Conservation (phyloP, 23 tunicate species). For the Pegea sp. region DNA sequence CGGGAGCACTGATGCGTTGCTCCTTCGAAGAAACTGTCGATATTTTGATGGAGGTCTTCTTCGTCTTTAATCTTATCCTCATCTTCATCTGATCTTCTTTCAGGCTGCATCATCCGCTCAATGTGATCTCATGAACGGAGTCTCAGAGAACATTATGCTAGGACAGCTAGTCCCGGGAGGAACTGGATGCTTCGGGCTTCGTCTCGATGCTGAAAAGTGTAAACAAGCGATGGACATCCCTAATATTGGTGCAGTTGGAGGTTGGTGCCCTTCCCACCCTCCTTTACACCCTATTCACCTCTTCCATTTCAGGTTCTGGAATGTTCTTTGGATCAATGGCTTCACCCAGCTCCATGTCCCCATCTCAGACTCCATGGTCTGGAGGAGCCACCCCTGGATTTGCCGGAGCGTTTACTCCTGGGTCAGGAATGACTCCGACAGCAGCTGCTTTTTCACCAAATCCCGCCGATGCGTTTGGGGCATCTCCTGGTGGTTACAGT, state of each 20-base stretch:
- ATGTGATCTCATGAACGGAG: slow-evolving; percentile 67
- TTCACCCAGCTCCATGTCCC: slow-evolving; percentile 86
- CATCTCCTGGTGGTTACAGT: slow-evolving; percentile 82
- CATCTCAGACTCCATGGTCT: slow-evolving; percentile 66
- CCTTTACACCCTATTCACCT: not conserved
- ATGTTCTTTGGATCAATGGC: slow-evolving; percentile 92
- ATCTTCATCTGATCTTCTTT: not conserved
- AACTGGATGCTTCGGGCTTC: slow-evolving; percentile 79
- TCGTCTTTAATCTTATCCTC: not conserved
- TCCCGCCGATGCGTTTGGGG: slow-evolving; percentile 70
- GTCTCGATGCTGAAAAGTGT: slow-evolving; percentile 92
- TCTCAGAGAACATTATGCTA: slow-evolving; percentile 95
- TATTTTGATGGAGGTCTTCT: slow-evolving; percentile 77
- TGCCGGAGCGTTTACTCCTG: slow-evolving; percentile 77
- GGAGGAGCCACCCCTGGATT: slow-evolving; percentile 88
- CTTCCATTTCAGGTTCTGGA: slow-evolving; percentile 35
- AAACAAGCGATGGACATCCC: slow-evolving; percentile 97
- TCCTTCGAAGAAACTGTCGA: slow-evolving; percentile 99
- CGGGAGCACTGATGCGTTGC: slow-evolving; percentile 97
- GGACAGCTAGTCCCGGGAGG: slow-evolving; percentile 98
- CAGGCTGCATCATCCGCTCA: slow-evolving; percentile 96
- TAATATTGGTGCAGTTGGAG: slow-evolving; percentile 74
- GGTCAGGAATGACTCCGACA: slow-evolving; percentile 82
- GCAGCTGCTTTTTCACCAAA: slow-evolving; percentile 97
- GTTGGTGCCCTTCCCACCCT: slow-evolving; percentile 7